Evolutionary conservation across 2,113 vertebrate genomes (phyloP), one percentile per base, ranked within the genome.

Genomic region (Phaethornis superciliosus): DNA sequence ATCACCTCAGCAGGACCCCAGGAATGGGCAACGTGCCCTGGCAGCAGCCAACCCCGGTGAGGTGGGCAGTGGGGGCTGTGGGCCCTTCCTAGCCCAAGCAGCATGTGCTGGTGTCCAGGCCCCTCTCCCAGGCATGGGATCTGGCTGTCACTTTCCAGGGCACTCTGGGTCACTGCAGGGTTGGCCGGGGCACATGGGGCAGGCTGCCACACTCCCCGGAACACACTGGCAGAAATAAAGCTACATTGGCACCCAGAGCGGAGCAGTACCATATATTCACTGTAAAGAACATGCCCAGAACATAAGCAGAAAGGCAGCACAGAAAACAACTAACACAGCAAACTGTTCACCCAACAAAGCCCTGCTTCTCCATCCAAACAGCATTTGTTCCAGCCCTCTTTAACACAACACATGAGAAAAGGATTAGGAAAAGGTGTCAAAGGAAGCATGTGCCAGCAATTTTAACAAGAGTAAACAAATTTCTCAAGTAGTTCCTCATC

Each of bases 141-240:
- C 40, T 40, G 40, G 65, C n/a, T 1, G 0, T 4, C 6, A 1
- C 54, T 5, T 26, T 6, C 40, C 92, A 10, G 22, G 3, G 42
- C 44, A 4, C 42, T 21, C 17, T 5, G 17, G 6, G 0, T 2
- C 21, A 17, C 1, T 2, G 30, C 42, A 7, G 58, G n/a, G 54
- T 23, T 54, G 28, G 4, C 2, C 2, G 1, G 1, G 54, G 23
- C 5, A 5, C 9, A 0, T 0, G 17, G 46, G 23, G 18, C 77
- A 20, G 28, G 33, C 27, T 32, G 42, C 55, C 44, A 18, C 19
- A 71, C 2, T 4, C 56, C 4, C 0, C 0, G 40, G 64, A 18
- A 32, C 76, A 49, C 2, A 0, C 18, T 58, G 60, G 83, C 91
- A 86, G 42, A 59, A 85, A 82, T n/a, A 49, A 72, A 92, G 80